A percentile compares a stretch with the other conserved stretches of the same genome.
These are phyloP conservation scores for Poliocrania exsul DNA, from an alignment of 2,797 vertebrate species.

Conservation along the genomic window DNA sequence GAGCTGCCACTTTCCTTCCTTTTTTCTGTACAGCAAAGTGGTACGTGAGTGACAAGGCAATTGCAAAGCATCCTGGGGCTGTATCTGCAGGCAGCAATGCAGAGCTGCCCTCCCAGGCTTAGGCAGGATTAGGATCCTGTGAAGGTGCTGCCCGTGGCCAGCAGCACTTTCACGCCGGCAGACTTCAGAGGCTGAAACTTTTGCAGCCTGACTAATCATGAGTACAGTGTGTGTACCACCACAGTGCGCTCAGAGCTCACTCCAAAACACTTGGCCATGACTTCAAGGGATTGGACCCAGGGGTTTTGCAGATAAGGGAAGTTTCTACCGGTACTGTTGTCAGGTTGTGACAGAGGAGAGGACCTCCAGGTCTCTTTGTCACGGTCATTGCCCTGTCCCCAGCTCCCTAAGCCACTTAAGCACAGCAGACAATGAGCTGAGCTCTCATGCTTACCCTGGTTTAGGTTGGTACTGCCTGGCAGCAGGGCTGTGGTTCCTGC, in stretches of 20 bases:
- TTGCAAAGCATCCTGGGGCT: slow-evolving; percentile 2
- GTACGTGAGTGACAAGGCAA: background rate
- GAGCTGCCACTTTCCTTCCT: background rate
- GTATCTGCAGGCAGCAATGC: background rate
- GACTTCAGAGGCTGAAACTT: slow-evolving; percentile 9
- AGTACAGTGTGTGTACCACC: background rate
- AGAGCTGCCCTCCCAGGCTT: slow-evolving; percentile 23
- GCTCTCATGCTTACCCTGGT: background rate
- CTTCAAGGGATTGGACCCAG: slow-evolving; percentile 24
- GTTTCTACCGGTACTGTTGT: background rate
- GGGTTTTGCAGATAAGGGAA: background rate
- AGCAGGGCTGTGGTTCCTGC: background rate
- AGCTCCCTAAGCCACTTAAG: background rate
- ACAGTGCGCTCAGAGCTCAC: background rate
- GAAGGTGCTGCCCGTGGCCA: background rate
- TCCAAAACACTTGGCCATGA: background rate
- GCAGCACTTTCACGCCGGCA: background rate
- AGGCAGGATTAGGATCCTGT: background rate
- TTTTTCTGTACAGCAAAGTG: background rate
- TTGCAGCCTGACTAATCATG: background rate
- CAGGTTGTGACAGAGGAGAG: background rate
- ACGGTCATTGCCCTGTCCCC: background rate
- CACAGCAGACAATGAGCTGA: background rate
- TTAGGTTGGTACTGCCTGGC: background rate
- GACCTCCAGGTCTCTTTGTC: background rate